Evolutionary conservation across 2,113 vertebrate species (phyloP).

Genomic region (Pomatostomus ruficeps): DNA sequence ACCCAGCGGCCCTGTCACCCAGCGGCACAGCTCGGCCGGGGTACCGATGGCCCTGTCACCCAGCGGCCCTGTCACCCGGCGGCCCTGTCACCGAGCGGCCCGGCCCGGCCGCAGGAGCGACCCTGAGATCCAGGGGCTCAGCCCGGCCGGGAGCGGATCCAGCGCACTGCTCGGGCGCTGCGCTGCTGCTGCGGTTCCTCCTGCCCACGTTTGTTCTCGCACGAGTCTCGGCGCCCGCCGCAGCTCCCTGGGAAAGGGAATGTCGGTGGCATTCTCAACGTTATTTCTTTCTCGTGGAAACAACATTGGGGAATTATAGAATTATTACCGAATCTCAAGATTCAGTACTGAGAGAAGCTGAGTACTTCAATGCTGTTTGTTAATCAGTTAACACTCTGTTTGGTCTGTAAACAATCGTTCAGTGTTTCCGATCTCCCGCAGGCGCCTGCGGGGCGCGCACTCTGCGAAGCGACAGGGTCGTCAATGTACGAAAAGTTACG

Average conservation of each 20-base stretch:
- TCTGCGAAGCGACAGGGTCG: background rate
- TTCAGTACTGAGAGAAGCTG: background rate
- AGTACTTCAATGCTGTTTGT: background rate
- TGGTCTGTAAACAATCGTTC: background rate
- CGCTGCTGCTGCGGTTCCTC: background rate
- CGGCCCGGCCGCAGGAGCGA: no score
- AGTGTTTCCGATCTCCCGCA: background rate
- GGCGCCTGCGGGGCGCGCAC: background rate
- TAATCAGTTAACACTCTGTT: background rate
- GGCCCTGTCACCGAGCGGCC: no score
- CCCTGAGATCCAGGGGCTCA: background rate
- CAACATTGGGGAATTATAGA: no score
- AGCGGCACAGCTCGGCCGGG: background rate
- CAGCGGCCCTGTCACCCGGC: no score
- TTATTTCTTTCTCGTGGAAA: background rate
- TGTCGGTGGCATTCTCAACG: fast-evolving
- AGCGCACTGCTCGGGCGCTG: background rate
- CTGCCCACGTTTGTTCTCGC: background rate
- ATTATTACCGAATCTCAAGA: no score
- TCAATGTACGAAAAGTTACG: background rate
- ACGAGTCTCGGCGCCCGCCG: background rate
- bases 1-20: background rate
- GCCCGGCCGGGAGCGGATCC: background rate
- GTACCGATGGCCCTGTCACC: no score
- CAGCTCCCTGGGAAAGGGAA: background rate